phyloP scores from a whole-genome alignment of 2,888 invertebrate genomes.

The Euzetes globulus region DNA sequence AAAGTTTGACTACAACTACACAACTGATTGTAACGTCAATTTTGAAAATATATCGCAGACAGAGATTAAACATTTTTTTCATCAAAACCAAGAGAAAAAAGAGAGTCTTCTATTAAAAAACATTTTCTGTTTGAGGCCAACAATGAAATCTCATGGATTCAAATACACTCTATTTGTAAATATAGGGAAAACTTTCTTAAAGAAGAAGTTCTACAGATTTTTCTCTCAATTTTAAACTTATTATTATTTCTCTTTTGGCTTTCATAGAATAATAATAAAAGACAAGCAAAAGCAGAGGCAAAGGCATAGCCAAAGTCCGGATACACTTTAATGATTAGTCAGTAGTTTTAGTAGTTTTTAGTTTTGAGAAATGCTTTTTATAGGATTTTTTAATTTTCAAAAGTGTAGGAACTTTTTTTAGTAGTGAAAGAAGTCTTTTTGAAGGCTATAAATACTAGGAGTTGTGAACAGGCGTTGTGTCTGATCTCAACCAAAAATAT shows the following conservation, averaged over 20 bases:
- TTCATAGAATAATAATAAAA: slow-evolving; percentile 27
- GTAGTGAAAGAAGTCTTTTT: background rate
- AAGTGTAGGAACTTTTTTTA: slow-evolving; percentile 20
- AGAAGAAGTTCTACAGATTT: background rate
- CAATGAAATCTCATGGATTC: slow-evolving; percentile 17
- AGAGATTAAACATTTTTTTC: background rate
- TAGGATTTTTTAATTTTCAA: slow-evolving; percentile 22
- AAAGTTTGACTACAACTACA: slow-evolving; percentile 6
- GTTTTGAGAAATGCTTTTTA: slow-evolving; percentile 1
- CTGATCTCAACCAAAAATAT: background rate
- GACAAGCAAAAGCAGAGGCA: background rate
- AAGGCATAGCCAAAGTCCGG: background rate
- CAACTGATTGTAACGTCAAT: background rate
- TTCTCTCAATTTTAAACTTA: background rate
- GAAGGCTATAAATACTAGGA: slow-evolving; percentile 24
- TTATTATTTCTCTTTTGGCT: slow-evolving; percentile 14
- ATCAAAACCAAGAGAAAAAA: background rate
- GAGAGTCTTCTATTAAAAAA: background rate
- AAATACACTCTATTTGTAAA: background rate
- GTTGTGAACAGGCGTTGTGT: background rate
- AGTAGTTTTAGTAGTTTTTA: slow-evolving; percentile 2
- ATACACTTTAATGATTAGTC: slow-evolving; percentile 26
- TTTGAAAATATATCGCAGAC: slow-evolving; percentile 11
- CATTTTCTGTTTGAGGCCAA: slow-evolving; percentile 3
- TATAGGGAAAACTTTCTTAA: background rate